phyloP scores from a whole-genome alignment of 2,888 invertebrate species.

The Rhingia campestris region DNA sequence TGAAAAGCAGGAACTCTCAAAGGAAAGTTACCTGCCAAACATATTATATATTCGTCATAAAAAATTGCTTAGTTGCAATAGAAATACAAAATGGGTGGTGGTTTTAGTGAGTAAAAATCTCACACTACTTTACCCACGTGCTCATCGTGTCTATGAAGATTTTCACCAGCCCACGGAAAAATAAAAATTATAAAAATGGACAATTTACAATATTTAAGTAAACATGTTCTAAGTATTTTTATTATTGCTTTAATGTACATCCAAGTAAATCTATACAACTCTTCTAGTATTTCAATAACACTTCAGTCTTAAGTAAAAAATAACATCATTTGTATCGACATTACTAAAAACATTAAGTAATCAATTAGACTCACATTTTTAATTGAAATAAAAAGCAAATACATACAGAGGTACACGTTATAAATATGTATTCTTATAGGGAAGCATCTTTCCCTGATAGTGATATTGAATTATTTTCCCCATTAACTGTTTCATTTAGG shows the following conservation, averaged over 20 bases:
- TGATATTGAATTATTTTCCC: conserved; percentile 2
- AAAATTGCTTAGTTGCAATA: too few relatives aligned
- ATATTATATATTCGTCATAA: too few relatives aligned
- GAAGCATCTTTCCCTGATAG: not conserved
- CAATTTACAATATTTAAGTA: not conserved
- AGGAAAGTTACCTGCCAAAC: too few relatives aligned
- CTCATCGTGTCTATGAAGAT: too few relatives aligned
- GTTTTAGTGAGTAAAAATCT: too few relatives aligned
- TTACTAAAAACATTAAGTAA: conserved; percentile 34
- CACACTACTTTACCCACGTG: too few relatives aligned
- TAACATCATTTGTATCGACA: conserved; percentile 30
- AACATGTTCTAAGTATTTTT: conserved; percentile 13
- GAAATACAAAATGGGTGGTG: too few relatives aligned
- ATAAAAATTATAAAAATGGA: too few relatives aligned
- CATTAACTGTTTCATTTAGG: conserved; percentile 9
- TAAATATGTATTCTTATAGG: not conserved
- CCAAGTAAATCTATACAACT: conserved; percentile 27
- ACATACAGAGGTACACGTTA: not conserved
- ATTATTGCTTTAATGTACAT: conserved; percentile 56
- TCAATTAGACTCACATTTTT: conserved; percentile 28
- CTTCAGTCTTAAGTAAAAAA: conserved; percentile 68
- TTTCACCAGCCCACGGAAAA: too few relatives aligned
- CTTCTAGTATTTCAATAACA: conserved; percentile 34
- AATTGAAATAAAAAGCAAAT: conserved; percentile 32
- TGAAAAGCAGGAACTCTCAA: too few relatives aligned